phyloP scores from a whole-genome alignment of 1,140 invertebrate genomes.

The Nomia melanderi region DNA sequence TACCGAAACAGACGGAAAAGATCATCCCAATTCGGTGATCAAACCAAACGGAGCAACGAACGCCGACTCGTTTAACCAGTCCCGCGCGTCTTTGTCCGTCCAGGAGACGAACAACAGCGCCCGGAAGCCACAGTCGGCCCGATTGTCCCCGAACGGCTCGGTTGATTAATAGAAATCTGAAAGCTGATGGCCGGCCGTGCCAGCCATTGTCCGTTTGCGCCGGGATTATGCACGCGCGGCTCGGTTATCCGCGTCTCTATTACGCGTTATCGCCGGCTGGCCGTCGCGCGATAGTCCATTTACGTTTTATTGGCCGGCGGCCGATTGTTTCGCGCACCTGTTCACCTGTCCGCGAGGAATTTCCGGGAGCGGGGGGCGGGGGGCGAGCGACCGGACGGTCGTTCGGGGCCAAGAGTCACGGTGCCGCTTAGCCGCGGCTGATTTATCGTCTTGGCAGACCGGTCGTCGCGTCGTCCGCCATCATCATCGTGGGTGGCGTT shows the following conservation, averaged over 20 bases:
- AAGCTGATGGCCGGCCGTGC: slow-evolving; percentile 7
- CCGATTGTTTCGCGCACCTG: background rate
- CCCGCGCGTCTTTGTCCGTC: background rate
- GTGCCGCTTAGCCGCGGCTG: too few relatives aligned
- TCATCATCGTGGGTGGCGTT: slow-evolving; percentile 23
- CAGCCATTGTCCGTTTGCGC: background rate
- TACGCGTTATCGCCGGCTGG: slow-evolving; percentile 10
- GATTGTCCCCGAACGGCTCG: background rate
- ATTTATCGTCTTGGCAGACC: slow-evolving; percentile 32
- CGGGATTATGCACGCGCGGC: background rate
- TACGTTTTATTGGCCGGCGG: slow-evolving; percentile 13
- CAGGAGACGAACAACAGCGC: too few relatives aligned
- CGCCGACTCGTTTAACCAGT: background rate
- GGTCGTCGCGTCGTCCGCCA: background rate
- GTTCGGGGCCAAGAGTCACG: too few relatives aligned
- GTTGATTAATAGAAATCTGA: slow-evolving; percentile 41
- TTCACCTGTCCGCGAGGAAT: too few relatives aligned
- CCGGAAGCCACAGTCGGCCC: slow-evolving; percentile 11
- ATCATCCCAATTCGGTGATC: too few relatives aligned
- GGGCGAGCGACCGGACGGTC: too few relatives aligned
- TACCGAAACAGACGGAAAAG: too few relatives aligned
- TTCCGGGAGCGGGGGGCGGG: background rate
- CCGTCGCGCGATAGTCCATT: background rate
- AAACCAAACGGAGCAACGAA: too few relatives aligned
- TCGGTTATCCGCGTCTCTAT: slow-evolving; percentile 12